A percentile compares a stretch with the other conserved stretches of the same genome.
phyloP scores from a whole-genome alignment of 2,888 invertebrate species.

The Anodontia alba region DNA sequence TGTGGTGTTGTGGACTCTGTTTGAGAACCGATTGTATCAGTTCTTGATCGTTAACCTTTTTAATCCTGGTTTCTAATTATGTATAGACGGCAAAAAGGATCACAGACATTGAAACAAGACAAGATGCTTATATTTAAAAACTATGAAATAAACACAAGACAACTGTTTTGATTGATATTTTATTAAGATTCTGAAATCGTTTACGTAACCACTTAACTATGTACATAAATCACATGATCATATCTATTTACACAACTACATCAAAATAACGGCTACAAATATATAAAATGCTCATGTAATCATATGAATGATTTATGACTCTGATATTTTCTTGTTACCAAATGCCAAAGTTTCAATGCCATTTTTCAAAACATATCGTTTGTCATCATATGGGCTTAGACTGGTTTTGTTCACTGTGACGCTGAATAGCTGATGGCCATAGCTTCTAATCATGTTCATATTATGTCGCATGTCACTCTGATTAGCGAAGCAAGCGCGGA shows the following conservation, averaged over 20 bases:
- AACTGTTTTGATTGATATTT: too few species aligned
- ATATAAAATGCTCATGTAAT: neutral
- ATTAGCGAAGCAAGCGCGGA: conserved; percentile 20
- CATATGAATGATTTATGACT: conserved; percentile 17
- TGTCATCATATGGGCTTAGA: conserved; percentile 40
- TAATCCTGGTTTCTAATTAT: too few species aligned
- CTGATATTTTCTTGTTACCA: conserved; percentile 18
- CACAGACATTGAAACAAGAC: too few species aligned
- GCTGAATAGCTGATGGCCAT: conserved; percentile 34
- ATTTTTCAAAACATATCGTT: conserved; percentile 25
- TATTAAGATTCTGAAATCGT: too few species aligned
- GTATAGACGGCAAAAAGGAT: too few species aligned
- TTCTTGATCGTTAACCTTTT: too few species aligned
- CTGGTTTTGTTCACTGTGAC: conserved; percentile 27
- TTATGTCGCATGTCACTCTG: conserved; percentile 3
- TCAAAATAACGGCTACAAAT: too few species aligned
- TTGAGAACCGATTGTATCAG: too few species aligned
- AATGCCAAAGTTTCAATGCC: conserved; percentile 26
- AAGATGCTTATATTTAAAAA: too few species aligned
- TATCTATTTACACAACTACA: too few species aligned
- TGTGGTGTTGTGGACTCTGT: too few species aligned
- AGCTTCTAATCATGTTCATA: conserved; percentile 42
- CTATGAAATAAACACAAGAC: too few species aligned
- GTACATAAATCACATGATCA: neutral
- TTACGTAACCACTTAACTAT: neutral